A percentile compares a stretch with the other conserved stretches of the same genome.
Evolutionary conservation across 2,113 vertebrate genomes (phyloP).

Genomic region (Agelaius tricolor): DNA sequence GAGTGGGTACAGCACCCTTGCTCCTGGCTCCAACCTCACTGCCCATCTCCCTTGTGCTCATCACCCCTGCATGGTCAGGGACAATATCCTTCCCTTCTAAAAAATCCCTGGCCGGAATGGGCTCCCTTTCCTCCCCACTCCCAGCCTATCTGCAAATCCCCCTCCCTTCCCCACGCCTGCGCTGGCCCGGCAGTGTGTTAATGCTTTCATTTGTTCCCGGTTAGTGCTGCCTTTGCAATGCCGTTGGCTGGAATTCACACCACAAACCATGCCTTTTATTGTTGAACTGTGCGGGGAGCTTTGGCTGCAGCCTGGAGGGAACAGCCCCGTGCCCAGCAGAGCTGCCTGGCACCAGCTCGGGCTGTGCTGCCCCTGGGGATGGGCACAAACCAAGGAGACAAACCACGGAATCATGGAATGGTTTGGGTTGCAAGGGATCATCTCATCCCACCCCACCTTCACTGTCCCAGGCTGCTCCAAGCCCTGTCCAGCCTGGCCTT

Average conservation of each 20-base stretch:
- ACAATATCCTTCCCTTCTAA: background rate
- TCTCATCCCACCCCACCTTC: background rate
- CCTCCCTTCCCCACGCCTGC: background rate
- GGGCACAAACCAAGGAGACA: background rate
- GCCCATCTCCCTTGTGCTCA: background rate
- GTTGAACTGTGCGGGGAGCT: background rate
- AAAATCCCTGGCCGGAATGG: background rate
- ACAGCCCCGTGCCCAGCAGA: rapidly evolving
- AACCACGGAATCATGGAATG: background rate
- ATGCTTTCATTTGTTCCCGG: background rate
- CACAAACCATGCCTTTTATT: background rate
- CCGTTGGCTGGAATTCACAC: background rate
- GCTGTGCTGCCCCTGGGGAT: rapidly evolving
- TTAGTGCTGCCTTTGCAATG: background rate
- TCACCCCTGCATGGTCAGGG: rapidly evolving
- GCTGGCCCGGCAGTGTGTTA: background rate
- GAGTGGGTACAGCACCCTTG: background rate
- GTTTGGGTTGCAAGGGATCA: background rate
- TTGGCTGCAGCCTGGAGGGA: background rate
- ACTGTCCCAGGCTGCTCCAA: background rate
- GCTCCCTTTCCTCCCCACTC: no score
- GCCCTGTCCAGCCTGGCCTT: background rate
- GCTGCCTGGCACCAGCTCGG: background rate
- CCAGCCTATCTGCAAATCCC: background rate
- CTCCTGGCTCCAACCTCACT: background rate